Conservation (phyloP, 2,888 invertebrate species). For the Apotomis capreana region DNA sequence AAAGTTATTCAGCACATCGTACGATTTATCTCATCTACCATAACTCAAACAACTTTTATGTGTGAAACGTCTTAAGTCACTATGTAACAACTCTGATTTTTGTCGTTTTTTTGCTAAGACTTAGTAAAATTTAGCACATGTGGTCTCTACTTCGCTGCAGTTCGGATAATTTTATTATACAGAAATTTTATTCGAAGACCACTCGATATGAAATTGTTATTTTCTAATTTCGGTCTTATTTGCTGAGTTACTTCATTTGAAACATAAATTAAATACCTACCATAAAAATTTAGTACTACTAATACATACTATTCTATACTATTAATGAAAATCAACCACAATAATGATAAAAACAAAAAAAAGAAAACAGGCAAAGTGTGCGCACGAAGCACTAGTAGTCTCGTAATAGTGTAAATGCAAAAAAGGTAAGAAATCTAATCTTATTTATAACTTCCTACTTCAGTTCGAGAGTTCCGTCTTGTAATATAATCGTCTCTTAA, state of each 20-base stretch:
- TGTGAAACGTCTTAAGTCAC: background rate
- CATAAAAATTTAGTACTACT: too few relatives aligned
- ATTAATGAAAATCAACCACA: too few relatives aligned
- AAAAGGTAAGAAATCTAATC: too few relatives aligned
- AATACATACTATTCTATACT: too few relatives aligned
- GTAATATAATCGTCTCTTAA: too few relatives aligned
- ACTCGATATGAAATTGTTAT: background rate
- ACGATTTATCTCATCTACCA: background rate
- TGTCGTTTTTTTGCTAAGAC: background rate
- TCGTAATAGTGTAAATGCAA: too few relatives aligned
- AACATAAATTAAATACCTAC: background rate
- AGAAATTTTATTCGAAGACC: constrained; percentile 1
- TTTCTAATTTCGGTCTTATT: background rate
- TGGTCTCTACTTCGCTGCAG: background rate
- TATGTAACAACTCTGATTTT: background rate
- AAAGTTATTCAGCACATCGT: background rate
- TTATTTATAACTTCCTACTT: too few relatives aligned
- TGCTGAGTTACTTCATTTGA: background rate
- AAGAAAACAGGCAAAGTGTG: too few relatives aligned
- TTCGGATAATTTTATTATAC: constrained; percentile 21
- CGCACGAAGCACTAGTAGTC: too few relatives aligned
- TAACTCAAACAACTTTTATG: background rate
- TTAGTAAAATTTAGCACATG: constrained; percentile 8
- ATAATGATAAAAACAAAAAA: too few relatives aligned
- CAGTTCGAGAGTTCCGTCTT: too few relatives aligned